Percentiles rank a stretch among this genome's conserved stretches.
phyloP scores from a whole-genome alignment of 2,113 vertebrate species.

The Noturus placidus region DNA sequence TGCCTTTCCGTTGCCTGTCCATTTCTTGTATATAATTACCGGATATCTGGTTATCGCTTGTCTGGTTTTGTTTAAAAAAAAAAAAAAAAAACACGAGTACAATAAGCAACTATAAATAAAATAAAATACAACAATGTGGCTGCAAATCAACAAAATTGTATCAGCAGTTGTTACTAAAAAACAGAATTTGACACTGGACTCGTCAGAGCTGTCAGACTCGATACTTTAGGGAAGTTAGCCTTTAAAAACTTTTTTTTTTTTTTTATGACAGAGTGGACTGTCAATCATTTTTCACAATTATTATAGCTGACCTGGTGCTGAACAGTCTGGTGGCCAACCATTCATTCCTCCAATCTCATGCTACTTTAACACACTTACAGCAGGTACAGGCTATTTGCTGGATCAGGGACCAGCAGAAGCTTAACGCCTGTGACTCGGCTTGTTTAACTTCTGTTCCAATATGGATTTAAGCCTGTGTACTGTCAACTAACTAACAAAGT shows the following conservation, averaged over 20 bases:
- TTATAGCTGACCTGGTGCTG: neutral
- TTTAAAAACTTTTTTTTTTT: neutral
- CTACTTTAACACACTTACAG: constrained; percentile 14
- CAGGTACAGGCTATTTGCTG: neutral
- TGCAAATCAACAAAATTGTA: neutral
- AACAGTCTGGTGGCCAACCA: neutral
- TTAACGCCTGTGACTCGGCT: neutral
- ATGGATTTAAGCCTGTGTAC: neutral
- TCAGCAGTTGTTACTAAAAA: neutral
- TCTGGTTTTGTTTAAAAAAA: neutral
- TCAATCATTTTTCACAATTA: constrained; percentile 5
- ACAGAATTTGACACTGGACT: too few species aligned
- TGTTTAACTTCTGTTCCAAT: neutral
- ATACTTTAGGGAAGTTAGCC: neutral
- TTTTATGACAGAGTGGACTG: neutral
- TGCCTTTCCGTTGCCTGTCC: neutral
- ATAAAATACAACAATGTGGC: neutral
- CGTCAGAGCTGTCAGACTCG: neutral
- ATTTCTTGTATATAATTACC: neutral
- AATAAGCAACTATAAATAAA: neutral
- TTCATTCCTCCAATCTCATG: neutral
- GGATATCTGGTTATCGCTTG: neutral
- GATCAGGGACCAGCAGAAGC: neutral
- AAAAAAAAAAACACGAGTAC: neutral
- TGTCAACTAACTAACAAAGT: neutral